Conservation (phyloP, 2,113 vertebrate species). For the Puma concolor region DNA sequence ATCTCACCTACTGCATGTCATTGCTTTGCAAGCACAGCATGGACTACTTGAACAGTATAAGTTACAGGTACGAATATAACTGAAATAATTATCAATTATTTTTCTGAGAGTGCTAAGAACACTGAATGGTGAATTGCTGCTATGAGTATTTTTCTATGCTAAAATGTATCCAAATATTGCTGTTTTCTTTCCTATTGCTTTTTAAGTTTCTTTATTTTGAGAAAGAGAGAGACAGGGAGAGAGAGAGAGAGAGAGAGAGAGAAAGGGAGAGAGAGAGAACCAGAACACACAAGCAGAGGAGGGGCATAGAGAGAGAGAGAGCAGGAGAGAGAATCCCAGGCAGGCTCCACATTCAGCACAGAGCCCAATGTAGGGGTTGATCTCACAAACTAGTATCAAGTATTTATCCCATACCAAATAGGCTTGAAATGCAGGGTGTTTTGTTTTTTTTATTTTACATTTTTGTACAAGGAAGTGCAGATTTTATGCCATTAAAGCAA, state of each 20-base stretch:
- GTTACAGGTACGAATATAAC: not conserved
- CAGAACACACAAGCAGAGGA: too few species aligned
- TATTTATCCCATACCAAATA: not conserved
- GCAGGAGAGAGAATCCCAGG: too few species aligned
- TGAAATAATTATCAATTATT: not conserved
- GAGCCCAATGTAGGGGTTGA: too few species aligned
- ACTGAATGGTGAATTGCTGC: not conserved
- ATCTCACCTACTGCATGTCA: not conserved
- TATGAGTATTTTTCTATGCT: not conserved
- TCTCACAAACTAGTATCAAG: too few species aligned
- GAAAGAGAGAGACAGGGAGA: too few species aligned
- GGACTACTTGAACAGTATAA: not conserved
- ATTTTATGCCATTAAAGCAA: not conserved
- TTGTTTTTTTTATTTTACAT: not conserved
- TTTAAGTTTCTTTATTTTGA: not conserved
- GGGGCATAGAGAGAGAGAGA: too few species aligned
- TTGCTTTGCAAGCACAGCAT: not conserved
- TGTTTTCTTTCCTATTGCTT: not conserved
- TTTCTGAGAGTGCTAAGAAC: not conserved
- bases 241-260: too few species aligned
- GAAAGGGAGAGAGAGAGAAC: too few species aligned
- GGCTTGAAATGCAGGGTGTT: not conserved
- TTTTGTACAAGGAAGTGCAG: not conserved
- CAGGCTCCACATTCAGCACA: too few species aligned
- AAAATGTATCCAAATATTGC: not conserved